Evolutionary conservation across 2,888 invertebrate species (phyloP), one percentile per base, ranked within the genome.

Genomic region (Pyralis farinalis): DNA sequence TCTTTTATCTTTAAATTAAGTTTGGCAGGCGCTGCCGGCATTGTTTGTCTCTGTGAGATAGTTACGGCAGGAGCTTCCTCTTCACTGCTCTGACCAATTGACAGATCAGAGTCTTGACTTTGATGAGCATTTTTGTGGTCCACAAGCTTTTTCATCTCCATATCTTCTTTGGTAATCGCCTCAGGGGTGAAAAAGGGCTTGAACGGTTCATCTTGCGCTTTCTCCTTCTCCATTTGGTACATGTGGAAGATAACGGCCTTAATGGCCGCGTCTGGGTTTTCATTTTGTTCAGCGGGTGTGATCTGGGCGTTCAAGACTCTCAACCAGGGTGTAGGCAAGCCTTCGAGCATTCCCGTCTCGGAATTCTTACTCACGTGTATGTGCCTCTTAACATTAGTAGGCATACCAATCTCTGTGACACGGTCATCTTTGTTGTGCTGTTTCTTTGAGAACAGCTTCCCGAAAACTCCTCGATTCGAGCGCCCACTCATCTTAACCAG

Each of bases 161-260:
- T 91, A n/a, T 95, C 94, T 69, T 96, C 96, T 59, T 95, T 94
- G 46, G 93, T 93, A 45, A 96, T 95, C 7, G 93, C 92, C 62
- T 94, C 93, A 60, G 95, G 93, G 0, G 96, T 96, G n/a, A 95
- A 91, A 51, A 96, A 92, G 0, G 94, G 94, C 67, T 96, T 96
- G 64, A 95, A 95, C 3, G 92, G 91, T 33, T 93, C 93, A 38
- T 91, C 91, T 33, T 91, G 91, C 34, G 93, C 93, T 58, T 95
- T 94, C 63, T 96, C 94, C 60, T 96, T 95, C 66, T 96, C 95
- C 53, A 96, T 94, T 7, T 95, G 94, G 80, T 95, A 95, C 71
- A 96, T 96, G 71, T 97, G 97, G 70, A 94, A 96, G 65, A 96
- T 96, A 38, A 98, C 92, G 16, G 98, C 98, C 68, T 96, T 95